Evolutionary conservation across 35 echinoderm and acorn worm genomes (phyloP).

Genomic region (Ophioderma brevispina): DNA sequence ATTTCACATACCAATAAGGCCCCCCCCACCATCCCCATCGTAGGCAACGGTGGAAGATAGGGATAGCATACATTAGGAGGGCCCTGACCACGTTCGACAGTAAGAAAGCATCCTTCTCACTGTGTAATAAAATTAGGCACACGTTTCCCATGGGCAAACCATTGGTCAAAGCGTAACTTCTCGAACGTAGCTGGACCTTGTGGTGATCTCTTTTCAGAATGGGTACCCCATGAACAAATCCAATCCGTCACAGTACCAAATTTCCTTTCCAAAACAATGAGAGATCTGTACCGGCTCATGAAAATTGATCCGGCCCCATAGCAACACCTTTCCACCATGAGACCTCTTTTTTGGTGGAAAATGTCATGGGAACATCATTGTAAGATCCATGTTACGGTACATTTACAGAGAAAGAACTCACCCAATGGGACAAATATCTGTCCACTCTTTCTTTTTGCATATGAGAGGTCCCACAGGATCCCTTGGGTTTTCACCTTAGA

Average conservation of each 20-base stretch:
- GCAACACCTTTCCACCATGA: constrained; percentile 61
- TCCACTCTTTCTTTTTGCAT: constrained; percentile 50
- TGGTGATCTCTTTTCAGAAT: constrained; percentile 42
- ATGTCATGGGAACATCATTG: background rate
- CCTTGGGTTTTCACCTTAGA: constrained; percentile 49
- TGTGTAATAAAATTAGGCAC: constrained; percentile 47
- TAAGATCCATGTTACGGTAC: constrained; percentile 30
- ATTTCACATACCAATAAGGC: constrained; percentile 17
- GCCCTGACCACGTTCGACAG: constrained; percentile 45
- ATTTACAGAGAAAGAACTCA: constrained; percentile 16
- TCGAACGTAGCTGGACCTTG: constrained; percentile 52
- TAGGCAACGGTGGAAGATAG: constrained; percentile 64
- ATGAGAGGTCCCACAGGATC: constrained; percentile 50
- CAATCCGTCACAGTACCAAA: constrained; percentile 52
- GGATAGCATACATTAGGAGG: constrained; percentile 67
- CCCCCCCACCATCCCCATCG: constrained; percentile 57
- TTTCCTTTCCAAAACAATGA: constrained; percentile 60
- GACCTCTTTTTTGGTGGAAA: constrained; percentile 20
- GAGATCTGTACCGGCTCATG: constrained; percentile 32
- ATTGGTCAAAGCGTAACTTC: constrained; percentile 16
- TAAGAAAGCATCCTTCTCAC: constrained; percentile 58
- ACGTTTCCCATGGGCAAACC: constrained; percentile 61
- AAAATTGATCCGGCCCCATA: constrained; percentile 15
- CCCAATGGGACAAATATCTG: constrained; percentile 40
- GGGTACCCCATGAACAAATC: constrained; percentile 57